phyloP scores from a whole-genome alignment of 2,797 vertebrate species.

The Myripristis jacobus region DNA sequence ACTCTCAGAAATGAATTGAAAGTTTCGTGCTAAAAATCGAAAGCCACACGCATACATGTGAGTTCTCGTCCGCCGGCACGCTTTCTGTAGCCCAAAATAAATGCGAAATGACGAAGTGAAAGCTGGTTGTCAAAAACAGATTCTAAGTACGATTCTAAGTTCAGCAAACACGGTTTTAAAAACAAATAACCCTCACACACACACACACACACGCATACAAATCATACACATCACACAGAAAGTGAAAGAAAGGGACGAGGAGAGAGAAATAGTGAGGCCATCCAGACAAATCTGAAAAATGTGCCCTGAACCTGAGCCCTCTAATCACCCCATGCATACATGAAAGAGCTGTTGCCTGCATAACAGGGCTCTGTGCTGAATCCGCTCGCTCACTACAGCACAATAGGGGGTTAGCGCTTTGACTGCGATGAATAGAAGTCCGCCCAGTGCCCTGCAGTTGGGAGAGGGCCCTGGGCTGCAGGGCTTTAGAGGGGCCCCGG shows the following conservation, averaged over 20 bases:
- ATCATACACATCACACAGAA: constrained; percentile 4
- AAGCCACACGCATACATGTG: neutral
- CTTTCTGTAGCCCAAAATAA: neutral
- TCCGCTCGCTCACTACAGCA: constrained; percentile 74
- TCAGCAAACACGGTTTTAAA: neutral
- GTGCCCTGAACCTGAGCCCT: constrained; percentile 74
- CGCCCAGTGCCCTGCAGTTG: constrained; percentile 62
- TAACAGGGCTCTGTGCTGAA: constrained; percentile 72
- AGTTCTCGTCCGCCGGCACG: constrained; percentile 5
- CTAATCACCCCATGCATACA: constrained; percentile 75
- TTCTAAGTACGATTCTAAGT: no score
- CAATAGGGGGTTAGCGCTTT: constrained; percentile 83
- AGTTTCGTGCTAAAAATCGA: no score
- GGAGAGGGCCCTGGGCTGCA: constrained; percentile 70
- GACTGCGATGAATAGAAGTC: constrained; percentile 80
- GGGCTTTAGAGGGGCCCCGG: constrained; percentile 75
- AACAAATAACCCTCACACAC: neutral
- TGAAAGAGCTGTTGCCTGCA: constrained; percentile 82
- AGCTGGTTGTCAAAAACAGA: no score
- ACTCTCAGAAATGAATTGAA: no score
- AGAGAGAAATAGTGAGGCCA: constrained; percentile 55
- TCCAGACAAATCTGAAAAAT: constrained; percentile 77
- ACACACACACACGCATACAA: constrained; percentile 10
- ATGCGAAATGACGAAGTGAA: no score
- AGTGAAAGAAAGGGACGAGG: constrained; percentile 26